These are phyloP conservation scores for Calephelis nemesis DNA, from an alignment of 1,140 invertebrate species.

Conservation along the genomic window DNA sequence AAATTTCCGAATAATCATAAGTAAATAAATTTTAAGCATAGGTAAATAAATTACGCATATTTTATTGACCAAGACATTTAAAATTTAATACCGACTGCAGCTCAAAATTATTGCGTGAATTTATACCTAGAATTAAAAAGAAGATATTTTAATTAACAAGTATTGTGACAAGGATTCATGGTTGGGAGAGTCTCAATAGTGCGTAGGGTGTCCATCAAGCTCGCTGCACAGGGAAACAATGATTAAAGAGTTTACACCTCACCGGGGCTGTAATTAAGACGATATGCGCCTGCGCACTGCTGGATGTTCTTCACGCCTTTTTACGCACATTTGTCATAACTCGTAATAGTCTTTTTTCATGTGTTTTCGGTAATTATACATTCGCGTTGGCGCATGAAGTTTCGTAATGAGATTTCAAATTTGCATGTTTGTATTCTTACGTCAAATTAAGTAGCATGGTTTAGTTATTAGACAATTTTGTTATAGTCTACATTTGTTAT, in stretches of 20 bases:
- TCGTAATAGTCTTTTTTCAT: slow-evolving; percentile 23
- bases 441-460: too few relatives aligned
- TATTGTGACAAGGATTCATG: slow-evolving; percentile 55
- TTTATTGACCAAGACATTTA: too few relatives aligned
- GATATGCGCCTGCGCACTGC: slow-evolving; percentile 59
- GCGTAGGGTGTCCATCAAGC: slow-evolving; percentile 58
- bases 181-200: slow-evolving; percentile 50
- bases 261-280: slow-evolving; percentile 71
- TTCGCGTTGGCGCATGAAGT: background rate
- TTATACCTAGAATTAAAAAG: too few relatives aligned
- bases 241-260: slow-evolving; percentile 77
- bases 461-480: too few relatives aligned
- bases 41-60: too few relatives aligned
- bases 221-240: slow-evolving; percentile 59
- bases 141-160: slow-evolving; percentile 28
- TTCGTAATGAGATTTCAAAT: background rate
- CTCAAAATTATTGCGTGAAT: too few relatives aligned
- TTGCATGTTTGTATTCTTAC: too few relatives aligned
- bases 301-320: slow-evolving; percentile 31
- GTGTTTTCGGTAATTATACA: slow-evolving; percentile 13
- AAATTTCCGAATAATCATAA: too few relatives aligned
- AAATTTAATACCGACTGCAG: too few relatives aligned
- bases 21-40: too few relatives aligned
- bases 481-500: too few relatives aligned
- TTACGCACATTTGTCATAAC: slow-evolving; percentile 16